These are phyloP conservation scores for Crotalus helleri DNA, from an alignment of 2,113 vertebrate genomes.

Conservation along the genomic window DNA sequence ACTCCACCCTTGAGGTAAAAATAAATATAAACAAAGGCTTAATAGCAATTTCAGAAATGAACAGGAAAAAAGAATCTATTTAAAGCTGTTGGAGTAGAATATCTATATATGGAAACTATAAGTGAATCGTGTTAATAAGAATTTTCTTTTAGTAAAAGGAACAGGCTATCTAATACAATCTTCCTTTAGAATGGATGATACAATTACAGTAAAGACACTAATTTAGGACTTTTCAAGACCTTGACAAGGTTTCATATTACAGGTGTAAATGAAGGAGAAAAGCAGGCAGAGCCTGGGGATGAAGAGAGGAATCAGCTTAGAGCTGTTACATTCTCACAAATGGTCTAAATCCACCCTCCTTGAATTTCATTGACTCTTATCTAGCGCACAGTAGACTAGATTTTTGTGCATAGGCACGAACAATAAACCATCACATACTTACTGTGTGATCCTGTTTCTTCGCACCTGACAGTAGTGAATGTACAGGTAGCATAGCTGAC, in stretches of 20 bases:
- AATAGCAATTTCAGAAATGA: constrained; percentile 58
- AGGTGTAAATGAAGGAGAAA: not conserved
- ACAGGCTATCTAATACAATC: constrained; percentile 56
- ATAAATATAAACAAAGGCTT: constrained; percentile 51
- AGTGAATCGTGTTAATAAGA: constrained; percentile 59
- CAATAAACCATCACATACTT: not conserved
- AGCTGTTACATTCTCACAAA: not conserved
- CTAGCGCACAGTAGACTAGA: not conserved
- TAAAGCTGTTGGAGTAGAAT: constrained; percentile 63
- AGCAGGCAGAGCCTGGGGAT: not conserved
- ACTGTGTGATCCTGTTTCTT: not conserved
- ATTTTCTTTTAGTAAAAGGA: constrained; percentile 58
- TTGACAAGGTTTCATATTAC: not conserved
- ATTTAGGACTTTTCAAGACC: constrained; percentile 50
- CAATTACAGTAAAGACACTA: constrained; percentile 52
- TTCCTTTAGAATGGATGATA: constrained; percentile 51
- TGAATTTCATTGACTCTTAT: not conserved
- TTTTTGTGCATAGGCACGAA: not conserved
- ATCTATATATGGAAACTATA: constrained; percentile 51
- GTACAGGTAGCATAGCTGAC: too few species aligned
- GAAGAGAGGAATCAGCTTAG: not conserved
- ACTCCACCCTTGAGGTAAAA: constrained; percentile 70
- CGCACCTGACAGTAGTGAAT: not conserved
- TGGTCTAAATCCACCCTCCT: not conserved
- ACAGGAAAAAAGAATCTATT: constrained; percentile 49